Evolutionary conservation across 2,888 invertebrate genomes (phyloP).

Genomic region (Limnephilus lunatus): DNA sequence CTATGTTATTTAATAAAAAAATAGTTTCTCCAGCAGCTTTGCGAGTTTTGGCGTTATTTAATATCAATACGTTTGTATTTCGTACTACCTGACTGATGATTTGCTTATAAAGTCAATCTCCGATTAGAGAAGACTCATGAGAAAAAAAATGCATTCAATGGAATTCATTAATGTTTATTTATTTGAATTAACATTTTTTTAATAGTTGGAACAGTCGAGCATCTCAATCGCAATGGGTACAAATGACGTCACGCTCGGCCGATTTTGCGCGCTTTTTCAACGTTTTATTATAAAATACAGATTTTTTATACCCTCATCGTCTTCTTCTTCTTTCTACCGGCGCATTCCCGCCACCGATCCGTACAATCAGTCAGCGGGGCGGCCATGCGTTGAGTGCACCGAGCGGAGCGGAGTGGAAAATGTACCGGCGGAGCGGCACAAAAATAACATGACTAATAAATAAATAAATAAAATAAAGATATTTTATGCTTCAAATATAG

Average conservation of each 20-base stretch:
- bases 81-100: no score
- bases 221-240: not conserved
- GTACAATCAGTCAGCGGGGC: slow-evolving; percentile 58
- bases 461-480: not conserved
- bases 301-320: not conserved
- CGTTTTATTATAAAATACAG: not conserved
- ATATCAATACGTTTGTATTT: no score
- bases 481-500: not conserved
- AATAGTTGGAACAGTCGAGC: not conserved
- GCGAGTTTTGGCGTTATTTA: no score
- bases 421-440: not conserved
- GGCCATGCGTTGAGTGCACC: slow-evolving; percentile 30
- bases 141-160: not conserved
- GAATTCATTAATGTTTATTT: not conserved
- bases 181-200: not conserved
- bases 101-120: no score
- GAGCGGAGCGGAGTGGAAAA: slow-evolving; percentile 30
- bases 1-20: no score
- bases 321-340: slow-evolving; percentile 13
- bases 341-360: slow-evolving; percentile 56
- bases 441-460: not conserved
- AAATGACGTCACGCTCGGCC: not conserved
- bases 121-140: no score
- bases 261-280: not conserved
- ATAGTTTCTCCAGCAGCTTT: no score